Evolutionary conservation across 2,113 vertebrate genomes (phyloP).

Genomic region (Choloepus hoffmanni): DNA sequence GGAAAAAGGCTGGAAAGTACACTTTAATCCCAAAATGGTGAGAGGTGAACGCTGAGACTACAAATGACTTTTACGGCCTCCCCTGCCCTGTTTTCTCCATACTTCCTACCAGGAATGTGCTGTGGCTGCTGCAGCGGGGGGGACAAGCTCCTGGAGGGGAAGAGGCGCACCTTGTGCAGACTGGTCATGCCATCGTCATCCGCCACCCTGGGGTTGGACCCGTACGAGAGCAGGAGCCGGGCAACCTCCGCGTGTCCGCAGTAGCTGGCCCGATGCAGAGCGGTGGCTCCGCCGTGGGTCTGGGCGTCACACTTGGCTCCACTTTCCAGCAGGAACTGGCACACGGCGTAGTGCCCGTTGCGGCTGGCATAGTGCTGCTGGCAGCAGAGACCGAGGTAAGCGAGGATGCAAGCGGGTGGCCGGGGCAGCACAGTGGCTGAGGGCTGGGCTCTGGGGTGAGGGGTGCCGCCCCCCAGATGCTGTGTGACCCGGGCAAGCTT

Average conservation of each 20-base stretch:
- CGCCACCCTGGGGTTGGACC: conserved; percentile 88
- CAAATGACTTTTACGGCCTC: neutral
- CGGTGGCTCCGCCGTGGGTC: conserved; percentile 92
- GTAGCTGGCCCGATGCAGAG: conserved; percentile 93
- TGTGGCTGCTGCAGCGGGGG: neutral
- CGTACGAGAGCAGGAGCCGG: conserved; percentile 87
- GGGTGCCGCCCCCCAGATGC: neutral
- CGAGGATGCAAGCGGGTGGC: neutral
- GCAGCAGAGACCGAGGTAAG: neutral
- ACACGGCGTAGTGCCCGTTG: conserved; percentile 88
- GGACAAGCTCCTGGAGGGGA: neutral
- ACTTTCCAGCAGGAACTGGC: conserved; percentile 86
- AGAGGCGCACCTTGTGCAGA: conserved; percentile 91
- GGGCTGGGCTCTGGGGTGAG: too few species aligned
- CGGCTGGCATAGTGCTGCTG: conserved; percentile 95
- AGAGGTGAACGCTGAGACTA: neutral
- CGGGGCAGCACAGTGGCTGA: accelerated
- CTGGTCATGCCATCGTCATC: conserved; percentile 91
- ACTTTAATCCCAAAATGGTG: neutral
- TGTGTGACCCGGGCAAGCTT: neutral
- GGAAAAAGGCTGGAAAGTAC: neutral
- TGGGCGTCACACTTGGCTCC: conserved; percentile 88
- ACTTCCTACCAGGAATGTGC: neutral
- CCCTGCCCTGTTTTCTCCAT: neutral
- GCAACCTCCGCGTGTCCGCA: conserved; percentile 91